These are phyloP conservation scores for Pachypeltis micranthus DNA, from an alignment of 1,140 invertebrate species.

Conservation along the genomic window DNA sequence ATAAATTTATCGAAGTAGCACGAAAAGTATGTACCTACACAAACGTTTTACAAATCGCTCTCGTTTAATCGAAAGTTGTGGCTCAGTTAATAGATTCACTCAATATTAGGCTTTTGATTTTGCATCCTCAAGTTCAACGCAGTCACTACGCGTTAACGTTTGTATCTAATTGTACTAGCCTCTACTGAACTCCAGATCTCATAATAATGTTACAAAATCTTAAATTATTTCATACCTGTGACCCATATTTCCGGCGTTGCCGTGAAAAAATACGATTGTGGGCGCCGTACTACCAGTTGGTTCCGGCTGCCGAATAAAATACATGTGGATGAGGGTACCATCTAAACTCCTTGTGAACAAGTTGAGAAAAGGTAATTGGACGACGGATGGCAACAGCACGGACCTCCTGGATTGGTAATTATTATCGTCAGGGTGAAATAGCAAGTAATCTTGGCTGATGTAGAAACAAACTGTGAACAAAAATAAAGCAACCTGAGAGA, in stretches of 20 bases:
- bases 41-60: no score
- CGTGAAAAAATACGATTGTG: slow-evolving; percentile 84
- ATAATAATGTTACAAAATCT: background rate
- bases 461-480: slow-evolving; percentile 60
- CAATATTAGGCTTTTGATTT: no score
- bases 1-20: no score
- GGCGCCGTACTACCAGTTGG: slow-evolving; percentile 47
- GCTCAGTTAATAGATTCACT: no score
- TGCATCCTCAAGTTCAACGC: no score
- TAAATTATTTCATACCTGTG: slow-evolving; percentile 48
- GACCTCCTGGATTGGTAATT: slow-evolving; percentile 66
- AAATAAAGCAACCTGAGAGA: slow-evolving; percentile 12
- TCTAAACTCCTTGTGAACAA: slow-evolving; percentile 64
- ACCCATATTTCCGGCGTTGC: slow-evolving; percentile 93
- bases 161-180: no score
- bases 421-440: slow-evolving; percentile 82
- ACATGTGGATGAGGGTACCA: slow-evolving; percentile 70
- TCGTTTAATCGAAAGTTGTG: no score
- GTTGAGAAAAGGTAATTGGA: slow-evolving; percentile 74
- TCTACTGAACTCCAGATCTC: no score
- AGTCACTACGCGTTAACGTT: no score
- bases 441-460: slow-evolving; percentile 67
- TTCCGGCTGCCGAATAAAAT: slow-evolving; percentile 68
- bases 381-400: slow-evolving; percentile 69
- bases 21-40: no score